Conservation (phyloP, 2,888 invertebrate genomes). For the Oscheius sp. region DNA sequence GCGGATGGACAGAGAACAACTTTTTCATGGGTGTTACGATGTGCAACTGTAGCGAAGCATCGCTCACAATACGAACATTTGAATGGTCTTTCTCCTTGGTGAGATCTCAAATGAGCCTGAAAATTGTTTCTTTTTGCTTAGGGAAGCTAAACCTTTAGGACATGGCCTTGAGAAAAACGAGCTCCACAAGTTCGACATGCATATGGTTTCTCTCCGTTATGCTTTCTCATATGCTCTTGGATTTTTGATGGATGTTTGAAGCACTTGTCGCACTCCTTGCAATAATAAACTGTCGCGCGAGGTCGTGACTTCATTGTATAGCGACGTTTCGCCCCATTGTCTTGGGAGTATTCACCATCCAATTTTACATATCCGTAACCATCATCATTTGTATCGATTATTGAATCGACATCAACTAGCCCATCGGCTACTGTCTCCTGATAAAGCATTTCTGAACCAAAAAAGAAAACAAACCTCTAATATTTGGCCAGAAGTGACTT, state of each 20-base stretch:
- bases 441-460: not conserved
- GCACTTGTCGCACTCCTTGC: slow-evolving; percentile 48
- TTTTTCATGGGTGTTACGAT: slow-evolving; percentile 43
- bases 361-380: slow-evolving; percentile 12
- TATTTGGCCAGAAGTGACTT: not conserved
- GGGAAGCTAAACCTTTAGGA: slow-evolving; percentile 41
- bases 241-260: slow-evolving; percentile 58
- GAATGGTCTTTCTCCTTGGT: slow-evolving; percentile 49
- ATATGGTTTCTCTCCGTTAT: slow-evolving; percentile 49
- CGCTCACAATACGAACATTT: slow-evolving; percentile 52
- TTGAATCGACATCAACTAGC: slow-evolving; percentile 20
- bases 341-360: not conserved
- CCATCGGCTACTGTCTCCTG: slow-evolving; percentile 12
- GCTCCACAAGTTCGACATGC: slow-evolving; percentile 40
- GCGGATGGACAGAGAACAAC: not conserved
- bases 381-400: slow-evolving; percentile 5
- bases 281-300: slow-evolving; percentile 37
- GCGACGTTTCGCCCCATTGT: slow-evolving; percentile 15
- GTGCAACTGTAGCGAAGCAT: slow-evolving; percentile 32
- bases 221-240: slow-evolving; percentile 52
- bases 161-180: slow-evolving; percentile 53
- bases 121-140: not conserved
- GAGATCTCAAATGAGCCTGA: slow-evolving; percentile 42
- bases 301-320: slow-evolving; percentile 45
- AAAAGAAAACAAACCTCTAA: slow-evolving; percentile 1